Evolutionary conservation across 2,797 vertebrate species (phyloP).

Genomic region (Microctenopoma steveboyesi): DNA sequence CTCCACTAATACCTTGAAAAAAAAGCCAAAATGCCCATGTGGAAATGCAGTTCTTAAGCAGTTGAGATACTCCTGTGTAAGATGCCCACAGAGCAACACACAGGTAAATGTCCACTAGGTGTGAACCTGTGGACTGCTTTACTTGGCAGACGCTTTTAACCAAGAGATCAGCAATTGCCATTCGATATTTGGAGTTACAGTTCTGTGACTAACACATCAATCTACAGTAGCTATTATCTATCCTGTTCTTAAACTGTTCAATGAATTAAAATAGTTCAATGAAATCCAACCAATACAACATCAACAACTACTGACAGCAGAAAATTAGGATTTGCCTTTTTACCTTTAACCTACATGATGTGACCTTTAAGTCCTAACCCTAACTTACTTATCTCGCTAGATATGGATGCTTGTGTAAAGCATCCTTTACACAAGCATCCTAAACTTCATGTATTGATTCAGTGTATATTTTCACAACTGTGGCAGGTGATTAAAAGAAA

Average conservation of each 20-base stretch:
- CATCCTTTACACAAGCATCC: neutral
- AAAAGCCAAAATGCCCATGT: constrained; percentile 51
- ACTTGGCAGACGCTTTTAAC: no score
- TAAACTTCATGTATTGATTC: neutral
- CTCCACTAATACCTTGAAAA: constrained; percentile 61
- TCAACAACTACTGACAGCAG: constrained; percentile 1
- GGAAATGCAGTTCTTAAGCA: constrained; percentile 55
- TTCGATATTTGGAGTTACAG: no score
- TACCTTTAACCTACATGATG: constrained; percentile 22
- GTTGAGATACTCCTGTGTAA: constrained; percentile 45
- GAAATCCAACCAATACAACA: constrained; percentile 23
- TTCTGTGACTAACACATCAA: constrained; percentile 33
- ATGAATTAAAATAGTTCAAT: constrained; percentile 7
- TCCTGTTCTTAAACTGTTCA: constrained; percentile 23
- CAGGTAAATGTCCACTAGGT: constrained; percentile 53
- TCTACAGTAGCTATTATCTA: constrained; percentile 27
- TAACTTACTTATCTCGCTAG: neutral
- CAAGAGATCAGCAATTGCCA: no score
- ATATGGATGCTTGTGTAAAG: constrained; percentile 7
- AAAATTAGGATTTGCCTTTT: neutral
- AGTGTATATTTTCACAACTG: no score
- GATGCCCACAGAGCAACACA: constrained; percentile 40
- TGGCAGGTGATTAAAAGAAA: no score
- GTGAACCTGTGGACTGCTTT: neutral
- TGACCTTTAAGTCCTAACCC: constrained; percentile 29